These are phyloP conservation scores for Drosophila tropicalis DNA, from an alignment of 1,140 invertebrate genomes.

Conservation along the genomic window DNA sequence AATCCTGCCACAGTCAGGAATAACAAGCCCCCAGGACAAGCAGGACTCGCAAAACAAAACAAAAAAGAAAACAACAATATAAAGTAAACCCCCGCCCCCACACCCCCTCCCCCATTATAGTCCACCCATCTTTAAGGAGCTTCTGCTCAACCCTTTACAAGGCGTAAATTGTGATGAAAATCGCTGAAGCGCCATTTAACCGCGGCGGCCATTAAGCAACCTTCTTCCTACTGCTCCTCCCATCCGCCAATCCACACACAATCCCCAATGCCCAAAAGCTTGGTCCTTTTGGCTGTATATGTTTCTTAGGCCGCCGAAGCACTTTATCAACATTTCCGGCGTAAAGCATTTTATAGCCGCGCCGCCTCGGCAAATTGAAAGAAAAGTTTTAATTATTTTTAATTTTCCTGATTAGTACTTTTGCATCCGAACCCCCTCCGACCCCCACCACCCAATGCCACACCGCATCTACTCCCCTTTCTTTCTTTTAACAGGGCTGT, in stretches of 20 bases:
- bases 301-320: conserved; percentile 16
- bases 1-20: conserved; percentile 60
- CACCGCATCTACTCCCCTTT: no score
- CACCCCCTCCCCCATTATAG: not conserved
- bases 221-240: not conserved
- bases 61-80: no score
- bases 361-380: conserved; percentile 67
- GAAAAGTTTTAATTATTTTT: conserved; percentile 82
- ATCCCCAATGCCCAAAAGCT: not conserved
- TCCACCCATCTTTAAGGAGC: not conserved
- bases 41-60: not conserved
- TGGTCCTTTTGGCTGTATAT: not conserved
- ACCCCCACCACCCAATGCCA: not conserved
- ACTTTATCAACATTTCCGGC: conserved; percentile 67
- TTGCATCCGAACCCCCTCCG: conserved; percentile 24
- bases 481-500: conserved; percentile 46
- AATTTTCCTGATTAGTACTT: conserved; percentile 82
- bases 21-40: conserved; percentile 28
- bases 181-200: conserved; percentile 80
- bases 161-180: conserved; percentile 80
- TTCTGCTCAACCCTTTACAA: conserved; percentile 55
- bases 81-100: no score
- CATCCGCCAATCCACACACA: conserved; percentile 1
- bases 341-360: conserved; percentile 64
- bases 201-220: conserved; percentile 70